phyloP scores from a whole-genome alignment of 2,888 invertebrate species.

The Thalpophila matura region DNA sequence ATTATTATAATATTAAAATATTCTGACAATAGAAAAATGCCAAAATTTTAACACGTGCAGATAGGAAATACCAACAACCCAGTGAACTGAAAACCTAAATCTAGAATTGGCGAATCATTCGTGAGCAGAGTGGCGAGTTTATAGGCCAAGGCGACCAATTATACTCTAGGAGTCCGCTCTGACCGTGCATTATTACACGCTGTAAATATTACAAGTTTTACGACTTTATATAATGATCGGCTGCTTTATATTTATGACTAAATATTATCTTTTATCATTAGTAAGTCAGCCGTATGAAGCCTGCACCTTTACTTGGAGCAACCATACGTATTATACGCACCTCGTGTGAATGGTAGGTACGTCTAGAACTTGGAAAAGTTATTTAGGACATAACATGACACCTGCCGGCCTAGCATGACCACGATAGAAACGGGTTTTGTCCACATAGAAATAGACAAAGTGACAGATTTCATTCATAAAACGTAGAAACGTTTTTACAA shows the following conservation, averaged over 20 bases:
- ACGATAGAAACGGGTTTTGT: no score
- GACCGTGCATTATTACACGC: conserved; percentile 65
- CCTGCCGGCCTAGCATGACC: no score
- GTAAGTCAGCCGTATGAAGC: background rate
- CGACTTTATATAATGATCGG: conserved; percentile 63
- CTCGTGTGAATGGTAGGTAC: background rate
- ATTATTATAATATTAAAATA: background rate
- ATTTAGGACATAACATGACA: no score
- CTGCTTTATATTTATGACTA: conserved; percentile 44
- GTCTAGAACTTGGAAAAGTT: background rate
- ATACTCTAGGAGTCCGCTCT: conserved; percentile 72
- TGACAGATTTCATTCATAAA: no score
- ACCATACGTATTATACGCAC: background rate
- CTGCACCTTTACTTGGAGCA: conserved; percentile 8
- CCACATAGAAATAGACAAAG: no score
- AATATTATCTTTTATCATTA: conserved; percentile 17
- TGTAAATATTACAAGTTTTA: conserved; percentile 70
- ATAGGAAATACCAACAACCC: conserved; percentile 84
- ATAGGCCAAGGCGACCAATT: conserved; percentile 89
- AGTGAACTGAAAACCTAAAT: conserved; percentile 90
- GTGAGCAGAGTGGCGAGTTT: conserved; percentile 80
- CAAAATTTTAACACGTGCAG: conserved; percentile 58
- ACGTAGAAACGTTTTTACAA: no score
- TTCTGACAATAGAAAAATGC: conserved; percentile 13
- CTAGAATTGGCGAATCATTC: conserved; percentile 88